These are phyloP conservation scores for Macrotus californicus DNA, from an alignment of 2,113 vertebrate species.

Conservation along the genomic window DNA sequence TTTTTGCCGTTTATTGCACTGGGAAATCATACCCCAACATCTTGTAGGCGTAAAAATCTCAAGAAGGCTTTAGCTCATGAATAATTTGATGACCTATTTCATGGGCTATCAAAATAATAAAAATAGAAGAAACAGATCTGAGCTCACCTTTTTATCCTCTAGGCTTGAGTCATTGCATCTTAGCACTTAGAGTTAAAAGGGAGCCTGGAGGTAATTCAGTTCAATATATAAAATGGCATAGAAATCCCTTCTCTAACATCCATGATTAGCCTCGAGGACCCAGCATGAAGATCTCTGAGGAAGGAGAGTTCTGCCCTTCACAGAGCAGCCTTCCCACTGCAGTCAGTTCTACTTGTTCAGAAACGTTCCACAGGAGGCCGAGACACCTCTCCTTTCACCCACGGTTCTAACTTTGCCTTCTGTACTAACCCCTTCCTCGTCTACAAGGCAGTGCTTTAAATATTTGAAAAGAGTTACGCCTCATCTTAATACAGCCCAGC, in stretches of 20 bases:
- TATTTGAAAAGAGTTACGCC: not conserved
- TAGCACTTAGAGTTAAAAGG: constrained; percentile 47
- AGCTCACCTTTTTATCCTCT: constrained; percentile 39
- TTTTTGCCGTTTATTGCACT: not conserved
- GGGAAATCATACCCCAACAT: constrained; percentile 8
- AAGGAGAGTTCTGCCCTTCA: not conserved
- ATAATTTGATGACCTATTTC: constrained; percentile 51
- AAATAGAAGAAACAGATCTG: constrained; percentile 36
- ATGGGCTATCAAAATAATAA: constrained; percentile 47
- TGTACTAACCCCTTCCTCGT: not conserved
- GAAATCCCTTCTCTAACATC: not conserved
- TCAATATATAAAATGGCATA: not conserved
- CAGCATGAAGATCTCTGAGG: not conserved
- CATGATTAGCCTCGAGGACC: not conserved
- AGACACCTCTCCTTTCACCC: not conserved
- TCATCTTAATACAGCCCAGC: not conserved
- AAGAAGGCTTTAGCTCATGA: constrained; percentile 40
- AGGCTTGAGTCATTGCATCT: constrained; percentile 30
- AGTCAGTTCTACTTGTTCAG: not conserved
- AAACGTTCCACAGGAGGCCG: not conserved
- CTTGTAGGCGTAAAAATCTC: constrained; percentile 38
- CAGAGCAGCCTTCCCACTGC: not conserved
- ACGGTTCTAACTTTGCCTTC: constrained; percentile 23
- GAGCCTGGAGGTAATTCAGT: not conserved
- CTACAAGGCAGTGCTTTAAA: not conserved